These are phyloP conservation scores for Eolophus roseicapilla DNA, from an alignment of 2,113 vertebrate genomes.

Conservation along the genomic window DNA sequence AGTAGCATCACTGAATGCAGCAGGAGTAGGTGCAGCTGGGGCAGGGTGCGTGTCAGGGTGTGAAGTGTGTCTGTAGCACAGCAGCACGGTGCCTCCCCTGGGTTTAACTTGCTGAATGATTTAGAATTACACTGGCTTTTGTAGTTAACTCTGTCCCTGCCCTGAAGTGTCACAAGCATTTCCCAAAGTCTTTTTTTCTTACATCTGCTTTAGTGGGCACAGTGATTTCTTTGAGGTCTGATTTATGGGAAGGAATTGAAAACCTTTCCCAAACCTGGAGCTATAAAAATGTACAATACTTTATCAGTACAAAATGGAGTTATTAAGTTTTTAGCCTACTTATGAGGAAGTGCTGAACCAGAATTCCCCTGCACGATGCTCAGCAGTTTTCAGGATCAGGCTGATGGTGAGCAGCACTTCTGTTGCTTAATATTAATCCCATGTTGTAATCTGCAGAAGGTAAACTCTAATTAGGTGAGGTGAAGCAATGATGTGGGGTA, in stretches of 20 bases:
- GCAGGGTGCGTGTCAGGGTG: neutral
- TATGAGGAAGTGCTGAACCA: neutral
- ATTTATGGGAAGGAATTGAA: neutral
- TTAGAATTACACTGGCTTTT: neutral
- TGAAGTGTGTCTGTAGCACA: neutral
- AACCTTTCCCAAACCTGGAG: neutral
- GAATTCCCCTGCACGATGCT: neutral
- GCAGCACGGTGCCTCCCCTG: neutral
- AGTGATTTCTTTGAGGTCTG: neutral
- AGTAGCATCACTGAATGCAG: neutral
- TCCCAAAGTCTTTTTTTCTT: neutral
- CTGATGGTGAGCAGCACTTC: conserved; percentile 20
- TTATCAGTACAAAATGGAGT: neutral
- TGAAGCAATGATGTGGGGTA: neutral
- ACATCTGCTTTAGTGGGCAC: neutral
- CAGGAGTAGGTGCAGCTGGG: neutral
- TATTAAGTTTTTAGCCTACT: neutral
- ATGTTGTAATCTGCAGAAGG: conserved; percentile 44
- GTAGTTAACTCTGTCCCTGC: neutral
- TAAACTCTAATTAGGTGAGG: conserved; percentile 64
- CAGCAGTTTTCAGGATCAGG: conserved; percentile 20
- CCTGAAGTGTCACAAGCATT: neutral
- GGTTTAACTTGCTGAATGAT: neutral
- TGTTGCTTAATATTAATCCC: conserved; percentile 45
- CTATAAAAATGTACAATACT: neutral